A percentile compares a stretch with the other conserved stretches of the same genome.
Conservation (phyloP, 1,140 invertebrate species). For the Drosophila repleta region DNA sequence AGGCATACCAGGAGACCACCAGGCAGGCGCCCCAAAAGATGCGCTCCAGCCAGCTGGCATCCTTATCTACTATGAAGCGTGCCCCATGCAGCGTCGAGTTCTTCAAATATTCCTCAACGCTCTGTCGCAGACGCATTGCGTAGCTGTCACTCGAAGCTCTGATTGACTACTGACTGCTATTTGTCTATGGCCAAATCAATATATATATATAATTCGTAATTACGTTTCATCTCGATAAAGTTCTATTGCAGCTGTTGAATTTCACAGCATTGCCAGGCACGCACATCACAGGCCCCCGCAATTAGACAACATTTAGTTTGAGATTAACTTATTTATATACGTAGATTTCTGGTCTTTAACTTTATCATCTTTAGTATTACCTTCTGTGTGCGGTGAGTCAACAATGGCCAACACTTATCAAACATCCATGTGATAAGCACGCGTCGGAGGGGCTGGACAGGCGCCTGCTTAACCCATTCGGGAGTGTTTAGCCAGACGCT, state of each 20-base stretch:
- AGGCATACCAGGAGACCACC: constrained; percentile 86
- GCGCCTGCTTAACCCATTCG: constrained; percentile 14
- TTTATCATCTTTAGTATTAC: constrained; percentile 16
- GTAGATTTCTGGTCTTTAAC: constrained; percentile 1
- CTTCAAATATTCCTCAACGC: constrained; percentile 79
- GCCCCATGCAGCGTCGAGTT: constrained; percentile 86
- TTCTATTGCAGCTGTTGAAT: constrained; percentile 29
- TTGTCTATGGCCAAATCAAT: constrained; percentile 9
- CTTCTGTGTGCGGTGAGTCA: constrained; percentile 2
- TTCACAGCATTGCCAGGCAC: constrained; percentile 48
- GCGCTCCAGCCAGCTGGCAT: constrained; percentile 85
- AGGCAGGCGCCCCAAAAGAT: constrained; percentile 88
- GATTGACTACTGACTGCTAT: constrained; percentile 3
- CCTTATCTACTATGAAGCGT: constrained; percentile 85
- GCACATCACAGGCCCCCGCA: constrained; percentile 4
- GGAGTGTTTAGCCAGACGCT: constrained; percentile 2
- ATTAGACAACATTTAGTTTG: constrained; percentile 36
- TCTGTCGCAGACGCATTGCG: constrained; percentile 49
- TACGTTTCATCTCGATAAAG: constrained; percentile 24
- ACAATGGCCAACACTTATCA: constrained; percentile 3
- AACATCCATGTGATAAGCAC: constrained; percentile 11
- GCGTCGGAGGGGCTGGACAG: neutral
- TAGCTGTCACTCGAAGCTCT: neutral
- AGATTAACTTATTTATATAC: constrained; percentile 29
- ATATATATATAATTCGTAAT: neutral